A percentile compares a stretch with the other conserved stretches of the same genome.
Conservation (phyloP, 2,797 vertebrate genomes). For the Psittacula derbiana region DNA sequence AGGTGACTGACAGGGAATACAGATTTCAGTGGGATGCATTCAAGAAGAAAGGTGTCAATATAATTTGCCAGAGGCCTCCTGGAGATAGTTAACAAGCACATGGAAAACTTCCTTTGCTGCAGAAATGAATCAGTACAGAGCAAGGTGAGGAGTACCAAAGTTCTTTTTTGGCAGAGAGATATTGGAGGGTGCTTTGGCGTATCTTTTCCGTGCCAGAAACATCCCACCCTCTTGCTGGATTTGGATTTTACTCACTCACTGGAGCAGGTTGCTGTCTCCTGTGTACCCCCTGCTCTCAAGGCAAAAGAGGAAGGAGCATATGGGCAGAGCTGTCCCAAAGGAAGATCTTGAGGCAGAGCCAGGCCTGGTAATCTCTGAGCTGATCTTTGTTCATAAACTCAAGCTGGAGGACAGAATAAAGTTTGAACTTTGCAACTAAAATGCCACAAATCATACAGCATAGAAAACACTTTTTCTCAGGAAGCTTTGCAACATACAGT, state of each 20-base stretch:
- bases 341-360: neutral
- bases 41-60: neutral
- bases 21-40: slow-evolving; percentile 28
- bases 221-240: neutral
- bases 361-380: neutral
- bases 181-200: neutral
- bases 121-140: slow-evolving; percentile 3
- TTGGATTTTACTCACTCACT: slow-evolving; percentile 37
- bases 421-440: neutral
- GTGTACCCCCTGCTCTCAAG: neutral
- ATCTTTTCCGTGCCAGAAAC: neutral
- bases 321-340: neutral
- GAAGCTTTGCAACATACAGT: neutral
- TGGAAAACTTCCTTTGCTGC: neutral
- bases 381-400: neutral
- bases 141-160: neutral
- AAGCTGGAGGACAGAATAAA: neutral
- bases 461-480: neutral
- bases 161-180: neutral
- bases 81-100: slow-evolving; percentile 16
- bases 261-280: neutral
- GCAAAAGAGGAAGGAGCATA: neutral
- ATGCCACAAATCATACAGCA: neutral
- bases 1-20: slow-evolving; percentile 31
- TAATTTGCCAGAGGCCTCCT: neutral